Evolutionary conservation across 1,140 invertebrate genomes (phyloP).

Genomic region (Pogonomyrmex barbatus): DNA sequence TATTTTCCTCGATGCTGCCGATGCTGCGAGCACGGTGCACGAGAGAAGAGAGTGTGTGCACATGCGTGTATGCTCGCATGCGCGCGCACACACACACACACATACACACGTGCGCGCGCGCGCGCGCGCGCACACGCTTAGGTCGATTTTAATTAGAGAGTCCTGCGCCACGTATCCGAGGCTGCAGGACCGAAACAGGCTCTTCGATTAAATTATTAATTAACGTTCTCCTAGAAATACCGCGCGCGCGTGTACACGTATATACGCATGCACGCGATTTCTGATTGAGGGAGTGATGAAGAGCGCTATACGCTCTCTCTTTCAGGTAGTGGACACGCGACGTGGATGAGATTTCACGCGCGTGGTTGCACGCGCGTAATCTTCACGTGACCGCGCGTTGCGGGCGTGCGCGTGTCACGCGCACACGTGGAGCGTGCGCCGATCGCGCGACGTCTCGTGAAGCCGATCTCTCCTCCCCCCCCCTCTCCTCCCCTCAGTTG

Average conservation of each 20-base stretch:
- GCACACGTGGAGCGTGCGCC: background rate
- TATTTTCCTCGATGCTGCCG: slow-evolving; percentile 36
- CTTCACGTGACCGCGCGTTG: background rate
- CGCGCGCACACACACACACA: background rate
- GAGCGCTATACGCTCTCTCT: slow-evolving; percentile 3
- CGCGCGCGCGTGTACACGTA: slow-evolving; percentile 70
- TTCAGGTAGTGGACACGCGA: background rate
- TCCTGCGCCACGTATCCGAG: slow-evolving; percentile 56
- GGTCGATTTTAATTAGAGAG: slow-evolving; percentile 81
- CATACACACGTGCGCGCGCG: background rate
- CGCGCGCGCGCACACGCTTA: background rate
- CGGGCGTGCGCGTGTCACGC: background rate
- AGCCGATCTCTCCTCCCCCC: slow-evolving; percentile 19
- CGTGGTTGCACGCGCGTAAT: slow-evolving; percentile 61
- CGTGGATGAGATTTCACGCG: slow-evolving; percentile 59
- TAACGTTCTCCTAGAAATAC: slow-evolving; percentile 84
- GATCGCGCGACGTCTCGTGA: background rate
- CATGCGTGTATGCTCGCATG: background rate
- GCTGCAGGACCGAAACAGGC: slow-evolving; percentile 78
- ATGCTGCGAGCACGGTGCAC: background rate
- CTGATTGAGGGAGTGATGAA: slow-evolving; percentile 32
- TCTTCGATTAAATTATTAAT: slow-evolving; percentile 86
- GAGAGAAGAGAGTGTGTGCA: background rate
- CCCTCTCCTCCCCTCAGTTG: background rate
- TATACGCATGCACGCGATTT: slow-evolving; percentile 25